Conservation (phyloP, 1,140 invertebrate genomes). For the Pantala flavescens region DNA sequence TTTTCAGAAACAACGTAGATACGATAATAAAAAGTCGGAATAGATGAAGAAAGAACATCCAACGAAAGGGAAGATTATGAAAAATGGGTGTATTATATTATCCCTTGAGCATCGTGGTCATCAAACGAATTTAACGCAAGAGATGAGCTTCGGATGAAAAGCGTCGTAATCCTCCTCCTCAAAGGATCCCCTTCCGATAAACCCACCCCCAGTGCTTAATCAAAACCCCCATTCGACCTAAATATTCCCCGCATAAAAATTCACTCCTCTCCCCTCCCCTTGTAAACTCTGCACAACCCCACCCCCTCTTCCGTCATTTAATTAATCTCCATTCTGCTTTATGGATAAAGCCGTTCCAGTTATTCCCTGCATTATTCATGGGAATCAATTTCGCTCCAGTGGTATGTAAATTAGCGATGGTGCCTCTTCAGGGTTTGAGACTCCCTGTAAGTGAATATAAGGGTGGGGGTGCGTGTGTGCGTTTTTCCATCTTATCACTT, state of each 20-base stretch:
- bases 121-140: too few relatives aligned
- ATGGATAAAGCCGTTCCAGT: neutral
- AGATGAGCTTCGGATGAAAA: too few relatives aligned
- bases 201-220: neutral
- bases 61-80: too few relatives aligned
- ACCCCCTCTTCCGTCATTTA: neutral
- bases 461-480: too few relatives aligned
- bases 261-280: neutral
- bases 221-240: too few relatives aligned
- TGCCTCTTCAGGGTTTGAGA: neutral
- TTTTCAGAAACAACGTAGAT: too few relatives aligned
- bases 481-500: too few relatives aligned
- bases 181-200: neutral
- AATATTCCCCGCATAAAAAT: neutral
- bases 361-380: neutral
- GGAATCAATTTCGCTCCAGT: constrained; percentile 3
- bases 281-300: neutral
- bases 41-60: too few relatives aligned
- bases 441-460: too few relatives aligned
- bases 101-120: too few relatives aligned
- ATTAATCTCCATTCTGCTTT: neutral
- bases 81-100: too few relatives aligned
- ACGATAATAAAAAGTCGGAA: too few relatives aligned
- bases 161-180: neutral
- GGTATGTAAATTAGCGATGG: constrained; percentile 1